Evolutionary conservation across 2,888 invertebrate genomes (phyloP).

Genomic region (Xanthia icteritia): DNA sequence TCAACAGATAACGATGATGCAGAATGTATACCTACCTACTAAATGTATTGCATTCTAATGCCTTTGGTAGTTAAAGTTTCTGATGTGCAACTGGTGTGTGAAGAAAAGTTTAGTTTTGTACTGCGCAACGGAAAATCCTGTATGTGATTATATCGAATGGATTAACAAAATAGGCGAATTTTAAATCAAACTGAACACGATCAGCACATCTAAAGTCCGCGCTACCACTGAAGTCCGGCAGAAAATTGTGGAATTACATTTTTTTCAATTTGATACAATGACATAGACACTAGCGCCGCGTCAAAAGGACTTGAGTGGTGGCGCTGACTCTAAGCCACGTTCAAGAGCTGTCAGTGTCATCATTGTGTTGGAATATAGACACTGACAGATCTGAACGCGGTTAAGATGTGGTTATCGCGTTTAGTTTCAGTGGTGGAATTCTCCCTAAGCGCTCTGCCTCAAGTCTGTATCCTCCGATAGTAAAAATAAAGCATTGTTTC

Average conservation of each 20-base stretch:
- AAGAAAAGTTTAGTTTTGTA: too few species aligned
- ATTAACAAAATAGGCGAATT: not conserved
- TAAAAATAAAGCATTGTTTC: constrained; percentile 4
- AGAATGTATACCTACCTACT: not conserved
- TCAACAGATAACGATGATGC: not conserved
- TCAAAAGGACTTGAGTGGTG: too few species aligned
- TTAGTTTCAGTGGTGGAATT: not conserved
- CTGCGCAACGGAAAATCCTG: not conserved
- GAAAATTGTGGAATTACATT: too few species aligned
- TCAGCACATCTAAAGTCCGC: not conserved
- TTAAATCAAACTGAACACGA: too few species aligned
- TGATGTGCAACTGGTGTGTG: not conserved
- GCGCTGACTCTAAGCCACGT: too few species aligned
- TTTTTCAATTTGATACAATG: too few species aligned
- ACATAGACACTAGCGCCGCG: too few species aligned
- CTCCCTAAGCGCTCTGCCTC: not conserved
- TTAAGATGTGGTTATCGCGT: not conserved
- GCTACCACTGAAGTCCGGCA: too few species aligned
- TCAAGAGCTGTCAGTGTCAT: too few species aligned
- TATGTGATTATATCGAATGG: not conserved
- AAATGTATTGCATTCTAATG: not conserved
- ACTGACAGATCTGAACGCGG: not conserved
- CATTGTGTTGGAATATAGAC: too few species aligned
- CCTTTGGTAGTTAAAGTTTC: not conserved
- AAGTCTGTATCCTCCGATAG: not conserved